Evolutionary conservation across 2,797 vertebrate genomes (phyloP).

Genomic region (Phyllotis vaccarum): DNA sequence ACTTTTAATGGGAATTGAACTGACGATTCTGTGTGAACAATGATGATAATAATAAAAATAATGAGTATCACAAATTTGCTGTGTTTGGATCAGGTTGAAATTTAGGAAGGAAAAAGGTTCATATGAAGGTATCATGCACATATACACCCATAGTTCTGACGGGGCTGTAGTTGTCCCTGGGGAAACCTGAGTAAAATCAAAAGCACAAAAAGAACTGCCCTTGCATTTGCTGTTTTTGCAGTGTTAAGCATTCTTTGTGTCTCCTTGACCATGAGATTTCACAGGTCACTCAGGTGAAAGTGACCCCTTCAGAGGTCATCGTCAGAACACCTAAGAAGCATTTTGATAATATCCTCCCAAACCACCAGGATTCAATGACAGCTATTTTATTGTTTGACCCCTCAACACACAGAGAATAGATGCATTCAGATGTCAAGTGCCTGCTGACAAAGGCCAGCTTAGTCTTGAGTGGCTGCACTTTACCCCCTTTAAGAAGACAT

Average conservation of each 20-base stretch:
- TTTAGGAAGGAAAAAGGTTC: background rate
- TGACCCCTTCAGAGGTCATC: background rate
- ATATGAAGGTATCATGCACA: background rate
- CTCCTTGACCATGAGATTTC: slow-evolving; percentile 38
- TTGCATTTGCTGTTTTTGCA: background rate
- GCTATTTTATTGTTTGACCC: slow-evolving; percentile 71
- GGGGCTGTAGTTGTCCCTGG: background rate
- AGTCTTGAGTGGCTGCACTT: slow-evolving; percentile 72
- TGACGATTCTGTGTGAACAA: background rate
- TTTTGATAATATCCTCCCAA: slow-evolving; percentile 57
- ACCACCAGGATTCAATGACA: slow-evolving; percentile 46
- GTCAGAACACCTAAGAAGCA: slow-evolving; percentile 32
- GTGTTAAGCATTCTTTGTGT: slow-evolving; percentile 45
- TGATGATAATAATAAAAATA: background rate
- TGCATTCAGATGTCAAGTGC: slow-evolving; percentile 79
- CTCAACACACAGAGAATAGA: slow-evolving; percentile 67
- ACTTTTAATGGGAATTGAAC: background rate
- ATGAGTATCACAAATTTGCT: background rate
- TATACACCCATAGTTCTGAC: background rate
- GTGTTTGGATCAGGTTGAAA: background rate
- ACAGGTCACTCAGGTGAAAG: slow-evolving; percentile 72
- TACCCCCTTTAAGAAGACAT: slow-evolving; percentile 60
- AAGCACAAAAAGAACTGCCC: background rate
- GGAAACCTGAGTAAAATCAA: background rate
- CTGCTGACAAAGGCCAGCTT: slow-evolving; percentile 79